Conservation (phyloP, 2,113 vertebrate species). For the Ia io region DNA sequence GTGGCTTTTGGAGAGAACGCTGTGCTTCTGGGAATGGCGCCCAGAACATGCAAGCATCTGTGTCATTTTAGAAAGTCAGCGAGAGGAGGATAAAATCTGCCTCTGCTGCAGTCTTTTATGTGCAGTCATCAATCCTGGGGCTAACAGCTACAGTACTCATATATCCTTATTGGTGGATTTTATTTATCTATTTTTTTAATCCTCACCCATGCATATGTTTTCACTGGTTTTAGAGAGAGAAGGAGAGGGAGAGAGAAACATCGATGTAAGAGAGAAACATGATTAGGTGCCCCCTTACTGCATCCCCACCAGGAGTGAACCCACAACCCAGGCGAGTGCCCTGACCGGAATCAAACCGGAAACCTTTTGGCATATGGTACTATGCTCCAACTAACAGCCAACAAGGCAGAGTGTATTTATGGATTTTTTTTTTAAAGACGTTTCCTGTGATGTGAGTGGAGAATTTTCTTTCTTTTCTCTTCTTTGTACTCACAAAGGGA, state of each 20-base stretch:
- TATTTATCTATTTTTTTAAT: not conserved
- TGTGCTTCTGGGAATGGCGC: constrained; percentile 72
- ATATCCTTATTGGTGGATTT: not conserved
- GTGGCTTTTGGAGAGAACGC: constrained; percentile 59
- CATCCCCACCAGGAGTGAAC: not conserved
- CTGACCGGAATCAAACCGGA: not conserved
- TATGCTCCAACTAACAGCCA: not conserved
- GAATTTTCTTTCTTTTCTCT: not conserved
- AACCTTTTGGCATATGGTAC: not conserved
- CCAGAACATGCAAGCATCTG: constrained; percentile 55
- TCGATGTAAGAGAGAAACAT: not conserved
- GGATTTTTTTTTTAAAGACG: not conserved
- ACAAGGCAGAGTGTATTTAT: not conserved
- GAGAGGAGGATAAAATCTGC: constrained; percentile 51
- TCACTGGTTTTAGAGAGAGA: not conserved
- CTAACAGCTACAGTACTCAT: not conserved
- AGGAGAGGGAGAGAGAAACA: not conserved
- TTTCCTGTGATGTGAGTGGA: not conserved
- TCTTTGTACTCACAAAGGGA: not conserved
- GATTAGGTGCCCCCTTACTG: not conserved
- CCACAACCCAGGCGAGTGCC: not conserved
- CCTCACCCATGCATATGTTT: not conserved
- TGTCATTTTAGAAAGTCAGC: constrained; percentile 60
- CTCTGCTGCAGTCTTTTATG: constrained; percentile 17
- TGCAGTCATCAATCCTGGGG: not conserved